These are phyloP conservation scores for Perognathus longimembris DNA, from an alignment of 2,113 vertebrate genomes.

Conservation along the genomic window DNA sequence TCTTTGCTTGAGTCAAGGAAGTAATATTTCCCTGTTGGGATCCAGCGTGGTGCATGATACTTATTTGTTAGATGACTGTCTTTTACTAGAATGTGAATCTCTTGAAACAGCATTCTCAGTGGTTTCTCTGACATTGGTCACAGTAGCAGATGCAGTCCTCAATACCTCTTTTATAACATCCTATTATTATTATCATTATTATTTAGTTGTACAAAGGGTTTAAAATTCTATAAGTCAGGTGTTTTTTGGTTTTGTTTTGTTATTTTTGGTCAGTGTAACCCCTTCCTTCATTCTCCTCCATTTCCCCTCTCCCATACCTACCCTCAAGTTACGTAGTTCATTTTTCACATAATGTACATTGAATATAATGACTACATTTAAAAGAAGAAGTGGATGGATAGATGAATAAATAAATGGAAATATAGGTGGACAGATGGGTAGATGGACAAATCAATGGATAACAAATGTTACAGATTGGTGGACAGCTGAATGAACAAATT, in stretches of 20 bases:
- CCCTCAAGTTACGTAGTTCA: too few relatives aligned
- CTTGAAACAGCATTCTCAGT: background rate
- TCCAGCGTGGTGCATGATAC: background rate
- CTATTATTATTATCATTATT: too few relatives aligned
- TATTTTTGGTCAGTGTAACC: too few relatives aligned
- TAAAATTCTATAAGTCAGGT: too few relatives aligned
- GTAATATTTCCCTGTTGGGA: background rate
- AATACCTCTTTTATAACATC: background rate
- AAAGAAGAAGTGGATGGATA: background rate
- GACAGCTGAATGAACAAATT: background rate
- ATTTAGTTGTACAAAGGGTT: too few relatives aligned
- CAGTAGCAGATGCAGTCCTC: background rate
- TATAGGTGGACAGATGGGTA: background rate
- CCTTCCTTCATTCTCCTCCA: too few relatives aligned
- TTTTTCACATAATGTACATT: too few relatives aligned
- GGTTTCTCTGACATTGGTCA: background rate
- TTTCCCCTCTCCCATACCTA: too few relatives aligned
- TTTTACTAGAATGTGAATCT: slow-evolving; percentile 6
- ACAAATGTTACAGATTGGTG: background rate
- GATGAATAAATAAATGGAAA: background rate
- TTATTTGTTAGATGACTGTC: background rate
- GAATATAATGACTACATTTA: background rate
- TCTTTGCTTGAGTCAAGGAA: background rate
- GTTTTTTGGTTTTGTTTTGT: too few relatives aligned
- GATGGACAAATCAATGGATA: too few relatives aligned